A percentile compares a stretch with the other conserved stretches of the same genome.
Conservation (phyloP, 2,888 invertebrate species). For the Rugalucina vietnamica region DNA sequence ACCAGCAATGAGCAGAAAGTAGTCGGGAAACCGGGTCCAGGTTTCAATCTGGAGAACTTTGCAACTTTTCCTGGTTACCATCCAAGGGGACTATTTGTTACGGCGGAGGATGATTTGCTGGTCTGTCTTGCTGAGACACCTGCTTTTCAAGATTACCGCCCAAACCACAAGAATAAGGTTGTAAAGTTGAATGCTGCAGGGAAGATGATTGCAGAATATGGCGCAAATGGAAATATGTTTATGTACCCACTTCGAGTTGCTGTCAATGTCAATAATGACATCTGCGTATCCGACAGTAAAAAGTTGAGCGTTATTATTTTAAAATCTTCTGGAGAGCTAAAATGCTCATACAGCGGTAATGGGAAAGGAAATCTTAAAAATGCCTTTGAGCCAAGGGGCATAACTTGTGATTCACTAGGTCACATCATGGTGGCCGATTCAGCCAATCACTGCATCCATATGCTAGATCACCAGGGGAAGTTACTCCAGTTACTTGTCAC, state of each 20-base stretch:
- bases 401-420: slow-evolving; percentile 61
- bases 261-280: slow-evolving; percentile 72
- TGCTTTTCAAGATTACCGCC: slow-evolving; percentile 68
- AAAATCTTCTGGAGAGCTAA: slow-evolving; percentile 54
- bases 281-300: slow-evolving; percentile 69
- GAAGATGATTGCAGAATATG: slow-evolving; percentile 58
- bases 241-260: slow-evolving; percentile 70
- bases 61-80: slow-evolving; percentile 59
- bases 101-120: slow-evolving; percentile 53
- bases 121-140: slow-evolving; percentile 65
- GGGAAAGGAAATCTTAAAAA: slow-evolving; percentile 44
- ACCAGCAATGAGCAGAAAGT: slow-evolving; percentile 64
- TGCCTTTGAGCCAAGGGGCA: slow-evolving; percentile 63
- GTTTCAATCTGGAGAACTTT: slow-evolving; percentile 59
- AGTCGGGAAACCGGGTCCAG: slow-evolving; percentile 60
- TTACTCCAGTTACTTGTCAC: slow-evolving; percentile 56
- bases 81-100: slow-evolving; percentile 62
- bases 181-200: slow-evolving; percentile 51
- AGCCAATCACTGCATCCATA: slow-evolving; percentile 62
- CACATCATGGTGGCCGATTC: slow-evolving; percentile 64
- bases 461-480: slow-evolving; percentile 64
- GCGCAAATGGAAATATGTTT: slow-evolving; percentile 65
- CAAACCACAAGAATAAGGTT: slow-evolving; percentile 64
- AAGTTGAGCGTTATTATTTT: slow-evolving; percentile 65
- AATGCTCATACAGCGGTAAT: slow-evolving; percentile 55